Base-by-base conservation (phyloP, 2,888 invertebrate genomes). In the Pycnomerus fuliginosus region DNA sequence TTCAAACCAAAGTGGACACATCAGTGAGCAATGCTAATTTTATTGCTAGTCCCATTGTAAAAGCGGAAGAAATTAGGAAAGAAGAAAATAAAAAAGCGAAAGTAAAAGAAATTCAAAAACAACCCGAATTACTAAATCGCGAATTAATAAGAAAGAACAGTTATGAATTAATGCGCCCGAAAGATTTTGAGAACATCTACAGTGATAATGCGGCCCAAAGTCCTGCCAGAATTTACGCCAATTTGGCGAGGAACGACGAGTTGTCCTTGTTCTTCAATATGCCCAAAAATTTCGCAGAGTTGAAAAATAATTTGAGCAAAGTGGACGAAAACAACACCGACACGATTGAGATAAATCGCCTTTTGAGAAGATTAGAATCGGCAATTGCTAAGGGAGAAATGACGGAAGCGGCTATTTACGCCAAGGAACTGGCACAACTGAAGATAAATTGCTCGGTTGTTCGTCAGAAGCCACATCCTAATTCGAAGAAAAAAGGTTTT, bases 341-440 rank as follows among this genome's bases (percentile, higher is more conserved):
- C 60, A 81, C 80, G 1, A 64, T 81, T 50, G 80, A 80, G 42
- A 77, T 83, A 34, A 82, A 80, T 66, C 52, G 64, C 40, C 69
- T 87, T 51, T 74, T 90, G 55, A 79, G 80, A 65, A 79, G 85
- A 67, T 73, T 91, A 37, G 90, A 90, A 70, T 78, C 79, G 39
- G 85, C 90, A 1, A 90, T 91, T 58, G 82, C 85, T 2, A 81
- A 80, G 62, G 90, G 90, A 3, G 83, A 89, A 60, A 81, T 87
- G 70, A 78, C 77, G 33, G 79, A 85, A 53, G 90, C 90, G 1
- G 85, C 90, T 0, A 80, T 80, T 50, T 79, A 88, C 32, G 90
- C 90, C 1, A 78, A 82, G 52, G 85, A 89, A 68, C 73, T 90
- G 53, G 89, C 90, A 0, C 81, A 85, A 50, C 72, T 88, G 47